Evolutionary conservation across 2,797 vertebrate species (phyloP), one percentile per base, ranked within the genome.

Genomic region (Melanotaenia parkinsoni): DNA sequence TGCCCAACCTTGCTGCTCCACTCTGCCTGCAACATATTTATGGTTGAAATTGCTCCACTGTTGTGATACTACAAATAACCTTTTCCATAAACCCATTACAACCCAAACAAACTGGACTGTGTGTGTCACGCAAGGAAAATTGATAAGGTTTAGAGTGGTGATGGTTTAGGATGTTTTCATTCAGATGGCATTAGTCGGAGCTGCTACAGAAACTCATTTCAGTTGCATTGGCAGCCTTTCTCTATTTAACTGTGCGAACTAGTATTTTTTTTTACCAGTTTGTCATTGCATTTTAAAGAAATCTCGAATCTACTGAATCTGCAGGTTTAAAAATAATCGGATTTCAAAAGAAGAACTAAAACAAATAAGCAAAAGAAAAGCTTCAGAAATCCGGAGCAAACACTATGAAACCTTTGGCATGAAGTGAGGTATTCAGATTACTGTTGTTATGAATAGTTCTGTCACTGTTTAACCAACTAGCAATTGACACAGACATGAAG

Each of bases 391-490:
- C 33, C 64, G 63, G 63, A 69, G 78, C 47, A 84, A 85, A 81
- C 63, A 76, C 67, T 83, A 61, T 64, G 71, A 66, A 89, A 85
- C 35, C 24, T 50, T 3, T 35, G 28, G 38, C 54, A 24, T 57
- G 14, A 51, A 18, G 66, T 51, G 28, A 72, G 60, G 63, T n/a
- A 30, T 0, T 22, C 47, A 4, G 40, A 64, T 43, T 63, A 64
- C 10, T 77, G 63, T 40, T 77, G 59, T 78, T 63, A 37, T 45
- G 26, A 78, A 53, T 38, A 18, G 58, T 35, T 79, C 65, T 72
- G 80, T 88, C 54, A 89, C 51, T 89, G 72, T 87, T 89, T 90
- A 90, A 91, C 86, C 37, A 26, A 59, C 69, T 13, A 30, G 74
- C 47, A 64, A 9, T 43, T 74, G 74, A 73, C 67, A 71, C 60